phyloP scores from a whole-genome alignment of 1,140 invertebrate genomes.

The Tetramorium alpestre region DNA sequence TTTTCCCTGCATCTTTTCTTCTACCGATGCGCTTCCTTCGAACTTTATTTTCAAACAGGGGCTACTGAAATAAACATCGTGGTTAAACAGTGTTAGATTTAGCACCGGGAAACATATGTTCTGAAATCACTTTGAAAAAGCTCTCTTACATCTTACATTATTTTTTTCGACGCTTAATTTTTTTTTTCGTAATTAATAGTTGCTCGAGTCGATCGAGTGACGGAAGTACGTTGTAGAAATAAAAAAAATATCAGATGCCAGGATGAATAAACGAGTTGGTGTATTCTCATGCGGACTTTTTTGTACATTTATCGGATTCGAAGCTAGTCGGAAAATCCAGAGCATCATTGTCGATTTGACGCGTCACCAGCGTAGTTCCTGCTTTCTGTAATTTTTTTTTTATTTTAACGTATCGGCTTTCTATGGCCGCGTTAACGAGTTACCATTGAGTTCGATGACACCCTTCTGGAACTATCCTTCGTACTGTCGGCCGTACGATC shows the following conservation, averaged over 20 bases:
- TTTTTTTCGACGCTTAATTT: neutral
- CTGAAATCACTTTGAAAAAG: neutral
- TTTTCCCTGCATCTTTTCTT: constrained; percentile 76
- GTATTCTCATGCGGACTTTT: constrained; percentile 3
- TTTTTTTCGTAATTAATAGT: neutral
- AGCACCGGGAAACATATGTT: neutral
- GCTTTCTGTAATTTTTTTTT: constrained; percentile 57
- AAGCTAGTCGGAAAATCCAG: constrained; percentile 38
- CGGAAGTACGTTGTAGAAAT: neutral
- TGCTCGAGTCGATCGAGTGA: neutral
- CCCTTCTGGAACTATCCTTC: constrained; percentile 52
- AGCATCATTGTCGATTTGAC: constrained; percentile 28
- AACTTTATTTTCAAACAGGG: neutral
- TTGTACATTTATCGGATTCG: constrained; percentile 35
- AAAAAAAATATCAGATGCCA: neutral
- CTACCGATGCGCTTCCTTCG: constrained; percentile 53
- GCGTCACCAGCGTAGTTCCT: constrained; percentile 34
- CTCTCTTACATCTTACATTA: neutral
- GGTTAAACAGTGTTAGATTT: neutral
- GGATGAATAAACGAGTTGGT: constrained; percentile 28
- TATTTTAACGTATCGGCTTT: constrained; percentile 54
- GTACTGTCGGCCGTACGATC: constrained; percentile 41
- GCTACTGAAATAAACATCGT: neutral
- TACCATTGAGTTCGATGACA: constrained; percentile 66
- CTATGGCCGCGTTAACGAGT: constrained; percentile 71